These are phyloP conservation scores for Sipha maydis DNA, from an alignment of 2,888 invertebrate species.

Conservation along the genomic window DNA sequence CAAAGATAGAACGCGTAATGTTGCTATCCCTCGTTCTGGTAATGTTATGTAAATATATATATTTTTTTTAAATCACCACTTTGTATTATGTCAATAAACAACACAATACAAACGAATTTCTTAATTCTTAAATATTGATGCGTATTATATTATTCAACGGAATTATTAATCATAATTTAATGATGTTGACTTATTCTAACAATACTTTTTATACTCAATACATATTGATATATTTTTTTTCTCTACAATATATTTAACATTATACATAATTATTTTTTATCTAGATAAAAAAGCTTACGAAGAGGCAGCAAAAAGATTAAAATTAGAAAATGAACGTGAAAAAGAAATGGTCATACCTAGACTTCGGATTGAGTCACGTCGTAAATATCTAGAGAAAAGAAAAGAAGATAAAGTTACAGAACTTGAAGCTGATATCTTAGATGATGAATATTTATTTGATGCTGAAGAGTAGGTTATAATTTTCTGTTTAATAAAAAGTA, in stretches of 20 bases:
- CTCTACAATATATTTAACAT: neutral
- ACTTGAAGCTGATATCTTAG: constrained; percentile 91
- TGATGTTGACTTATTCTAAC: too few relatives aligned
- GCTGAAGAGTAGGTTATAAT: constrained; percentile 78
- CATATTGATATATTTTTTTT: too few relatives aligned
- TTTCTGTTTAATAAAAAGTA: neutral
- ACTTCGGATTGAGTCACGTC: constrained; percentile 87
- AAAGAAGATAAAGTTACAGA: constrained; percentile 96
- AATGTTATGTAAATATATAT: neutral
- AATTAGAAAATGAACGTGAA: constrained; percentile 83
- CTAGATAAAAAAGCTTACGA: constrained; percentile 78
- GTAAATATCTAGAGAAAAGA: constrained; percentile 94
- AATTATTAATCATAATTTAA: too few relatives aligned
- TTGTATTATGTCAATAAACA: too few relatives aligned
- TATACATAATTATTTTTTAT: constrained; percentile 65
- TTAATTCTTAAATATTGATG: too few relatives aligned
- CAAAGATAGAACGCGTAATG: constrained; percentile 86
- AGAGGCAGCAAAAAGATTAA: constrained; percentile 90
- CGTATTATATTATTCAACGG: too few relatives aligned
- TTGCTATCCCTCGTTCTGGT: constrained; percentile 71
- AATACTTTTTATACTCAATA: too few relatives aligned
- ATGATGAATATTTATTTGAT: constrained; percentile 95
- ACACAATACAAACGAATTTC: too few relatives aligned
- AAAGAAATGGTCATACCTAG: constrained; percentile 87
- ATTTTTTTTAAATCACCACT: neutral